Evolutionary conservation across 2,888 invertebrate genomes (phyloP).

Genomic region (Andrena bicolor): DNA sequence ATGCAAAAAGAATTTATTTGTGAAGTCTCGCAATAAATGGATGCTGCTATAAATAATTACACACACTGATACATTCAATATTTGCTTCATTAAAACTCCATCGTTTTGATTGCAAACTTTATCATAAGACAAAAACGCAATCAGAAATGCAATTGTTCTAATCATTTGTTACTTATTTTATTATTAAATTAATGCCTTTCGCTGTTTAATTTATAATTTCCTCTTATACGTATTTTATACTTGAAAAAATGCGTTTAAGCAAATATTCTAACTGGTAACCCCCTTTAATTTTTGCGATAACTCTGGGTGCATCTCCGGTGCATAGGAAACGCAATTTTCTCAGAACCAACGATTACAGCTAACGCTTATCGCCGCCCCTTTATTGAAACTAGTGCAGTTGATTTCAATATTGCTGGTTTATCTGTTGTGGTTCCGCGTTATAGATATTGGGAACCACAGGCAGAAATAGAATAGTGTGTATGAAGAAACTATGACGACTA

Average conservation of each 20-base stretch:
- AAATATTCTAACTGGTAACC: too few species aligned
- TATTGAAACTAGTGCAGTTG: slow-evolving; percentile 36
- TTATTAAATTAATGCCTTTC: background rate
- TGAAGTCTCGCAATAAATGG: background rate
- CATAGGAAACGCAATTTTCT: slow-evolving; percentile 33
- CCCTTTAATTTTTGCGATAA: too few species aligned
- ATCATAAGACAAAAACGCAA: background rate
- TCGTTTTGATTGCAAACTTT: background rate
- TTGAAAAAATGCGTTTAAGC: too few species aligned
- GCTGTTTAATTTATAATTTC: background rate
- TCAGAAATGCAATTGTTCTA: background rate
- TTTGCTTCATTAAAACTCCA: slow-evolving; percentile 24
- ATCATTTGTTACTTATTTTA: slow-evolving; percentile 1
- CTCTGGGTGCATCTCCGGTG: background rate
- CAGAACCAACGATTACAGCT: slow-evolving; percentile 31
- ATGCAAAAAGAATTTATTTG: background rate
- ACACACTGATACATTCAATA: background rate
- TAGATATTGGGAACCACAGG: slow-evolving; percentile 9
- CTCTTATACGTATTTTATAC: background rate
- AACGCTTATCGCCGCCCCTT: slow-evolving; percentile 33
- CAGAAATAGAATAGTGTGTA: slow-evolving; percentile 6
- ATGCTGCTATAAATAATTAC: slow-evolving; percentile 9
- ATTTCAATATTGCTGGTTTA: slow-evolving; percentile 31
- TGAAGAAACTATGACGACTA: background rate
- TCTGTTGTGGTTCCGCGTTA: slow-evolving; percentile 21